Base-by-base conservation (phyloP, 1,140 invertebrate species). In the Pseudachorutes palmiensis region DNA sequence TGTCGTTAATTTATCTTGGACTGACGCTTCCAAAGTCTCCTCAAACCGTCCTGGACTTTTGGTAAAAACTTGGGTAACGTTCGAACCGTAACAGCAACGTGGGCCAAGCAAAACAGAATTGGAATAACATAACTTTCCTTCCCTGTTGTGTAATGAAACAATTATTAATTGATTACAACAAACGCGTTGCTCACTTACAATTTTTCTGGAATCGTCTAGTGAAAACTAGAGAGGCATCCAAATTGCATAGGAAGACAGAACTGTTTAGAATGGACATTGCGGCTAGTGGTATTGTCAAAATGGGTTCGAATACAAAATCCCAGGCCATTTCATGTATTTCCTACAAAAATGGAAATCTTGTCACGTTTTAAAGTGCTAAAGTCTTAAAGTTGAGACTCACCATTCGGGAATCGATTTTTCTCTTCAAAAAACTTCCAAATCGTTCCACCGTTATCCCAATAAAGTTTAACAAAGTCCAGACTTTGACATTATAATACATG, bases 401-500 rank as follows among this genome's bases (percentile, higher is more conserved):
- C 45, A 26, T 19, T 60, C 33, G 0, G 12, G 61, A 12, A 60
- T 70, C 69, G 1, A 70, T 64, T 48, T 58, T 59, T 26, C 65
- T 55, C 57, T 73, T 73, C 14, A 71, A 49, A 14, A 51, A 51
- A 67, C 72, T 71, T 63, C 72, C 84, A 28, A 86, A 59, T 64
- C 82, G 81, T 80, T 94, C 92, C 26, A 90, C 77, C 2, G 82
- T 79, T 29, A 94, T 79, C 45, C 89, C 90, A 16, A 87, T 72
- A 75, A 87, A 94, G 78, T 96, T 96, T 0, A 93, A 77, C 9
- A 85, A 66, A 3, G 88, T 84, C 93, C 94, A 97, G 67, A 91
- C 81, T 67, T 94, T 83, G 69, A 95, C 87, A 72, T 87, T 85
- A 29, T 80, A 80, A 57, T 86, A 83, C 24, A 86, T 83, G 19